These are phyloP conservation scores for Hoplodrina blanda DNA, from an alignment of 2,888 invertebrate genomes.

Conservation along the genomic window DNA sequence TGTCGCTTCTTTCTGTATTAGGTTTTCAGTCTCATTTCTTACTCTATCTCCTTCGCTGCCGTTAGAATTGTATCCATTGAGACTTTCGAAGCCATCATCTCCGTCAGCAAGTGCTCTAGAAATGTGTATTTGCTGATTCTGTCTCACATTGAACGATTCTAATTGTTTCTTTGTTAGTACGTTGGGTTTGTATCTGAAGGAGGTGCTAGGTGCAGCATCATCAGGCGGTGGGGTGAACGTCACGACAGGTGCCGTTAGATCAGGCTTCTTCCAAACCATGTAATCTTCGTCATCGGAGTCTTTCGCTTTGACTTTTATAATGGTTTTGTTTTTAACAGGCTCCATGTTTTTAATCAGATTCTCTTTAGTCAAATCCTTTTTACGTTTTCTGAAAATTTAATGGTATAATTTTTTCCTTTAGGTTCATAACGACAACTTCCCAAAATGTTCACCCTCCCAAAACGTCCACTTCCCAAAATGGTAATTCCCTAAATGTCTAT, in stretches of 20 bases:
- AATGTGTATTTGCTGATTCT: constrained; percentile 73
- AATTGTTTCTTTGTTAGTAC: constrained; percentile 85
- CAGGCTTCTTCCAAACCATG: constrained; percentile 87
- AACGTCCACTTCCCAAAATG: too few species aligned
- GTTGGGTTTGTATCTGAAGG: constrained; percentile 80
- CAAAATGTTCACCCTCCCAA: too few species aligned
- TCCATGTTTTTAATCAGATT: constrained; percentile 78
- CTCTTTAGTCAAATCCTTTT: constrained; percentile 83
- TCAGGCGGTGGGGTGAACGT: constrained; percentile 87
- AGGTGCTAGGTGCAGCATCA: constrained; percentile 75
- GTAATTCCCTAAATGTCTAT: too few species aligned
- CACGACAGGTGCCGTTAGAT: constrained; percentile 81
- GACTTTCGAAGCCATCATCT: constrained; percentile 96
- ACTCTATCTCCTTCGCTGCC: constrained; percentile 89
- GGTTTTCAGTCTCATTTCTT: constrained; percentile 61
- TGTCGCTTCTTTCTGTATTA: constrained; percentile 68
- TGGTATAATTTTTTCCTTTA: too few species aligned
- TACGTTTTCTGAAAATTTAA: constrained; percentile 81
- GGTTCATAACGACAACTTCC: too few species aligned
- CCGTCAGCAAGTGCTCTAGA: constrained; percentile 86
- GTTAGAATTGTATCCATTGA: constrained; percentile 95
- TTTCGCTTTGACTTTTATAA: constrained; percentile 82
- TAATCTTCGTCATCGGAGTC: constrained; percentile 89
- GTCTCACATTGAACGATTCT: constrained; percentile 84
- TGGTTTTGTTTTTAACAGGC: constrained; percentile 75